Evolutionary conservation across 2,888 invertebrate species (phyloP), one percentile per base, ranked within the genome.

Genomic region (Hydraecia micacea): DNA sequence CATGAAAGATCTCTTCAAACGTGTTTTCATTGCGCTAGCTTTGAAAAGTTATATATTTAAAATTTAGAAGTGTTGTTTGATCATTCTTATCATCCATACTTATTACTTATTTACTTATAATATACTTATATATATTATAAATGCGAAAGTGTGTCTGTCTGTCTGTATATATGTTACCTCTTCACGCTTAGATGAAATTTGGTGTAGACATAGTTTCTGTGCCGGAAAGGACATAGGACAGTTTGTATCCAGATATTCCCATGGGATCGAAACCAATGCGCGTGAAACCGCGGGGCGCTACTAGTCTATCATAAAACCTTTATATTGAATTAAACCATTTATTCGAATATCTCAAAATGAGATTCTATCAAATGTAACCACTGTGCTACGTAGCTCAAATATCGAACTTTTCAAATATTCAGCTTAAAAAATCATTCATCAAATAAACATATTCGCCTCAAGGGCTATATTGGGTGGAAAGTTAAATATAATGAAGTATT

Each of bases 401-500:
- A 66, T 25, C 7, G 9, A 67, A 62, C 8, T 28, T 75, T 66
- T 55, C 11, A 49, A 81, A 81, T 74, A 73, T 65, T 62, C 6
- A 49, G 28, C 28, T 76, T 63, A 62, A 60, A 80, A 73, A 66
- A 66, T 36, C 28, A 21, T 72, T 69, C 36, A 69, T 81, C 49
- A 62, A 77, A 69, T 66, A 75, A 71, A 80, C n/a, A 52, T 32
- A 73, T 77, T 73, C 39, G 68, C 32, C 58, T 66, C 11, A 66
- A 66, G 21, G 67, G 52, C 46, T 66, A 63, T 68, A 79, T 79
- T 60, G 73, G 49, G 72, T 70, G 49, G 65, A 66, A 76, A 75
- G 63, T 78, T 39, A 75, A 67, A 83, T 70, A 72, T 25, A 75
- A 67, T 74, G 52, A 71, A 73, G 70, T 75, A 66, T 68, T 79